Evolutionary conservation across 2,888 invertebrate genomes (phyloP), one percentile per base, ranked within the genome.

Genomic region (Cistogaster globosa): DNA sequence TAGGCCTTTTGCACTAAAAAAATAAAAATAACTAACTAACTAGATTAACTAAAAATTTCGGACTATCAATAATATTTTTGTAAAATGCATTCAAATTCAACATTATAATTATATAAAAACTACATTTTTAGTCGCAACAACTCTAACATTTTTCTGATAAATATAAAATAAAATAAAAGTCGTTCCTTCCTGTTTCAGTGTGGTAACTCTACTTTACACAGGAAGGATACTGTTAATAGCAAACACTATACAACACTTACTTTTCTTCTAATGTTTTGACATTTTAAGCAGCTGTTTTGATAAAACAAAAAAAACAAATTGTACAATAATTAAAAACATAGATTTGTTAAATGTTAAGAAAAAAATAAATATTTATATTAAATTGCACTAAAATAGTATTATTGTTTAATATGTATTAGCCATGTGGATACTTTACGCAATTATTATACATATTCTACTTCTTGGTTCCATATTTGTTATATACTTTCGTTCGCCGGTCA

Each of bases 401-500:
- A 51, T 65, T 18, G 0, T 57, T 11, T 51, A 67, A 48, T 20
- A 71, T 71, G 69, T 0, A 3, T 53, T n/a, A 65, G 36, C 18
- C 18, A 92, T 91, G 91, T 92, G 92, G 92, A 88, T 90, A 74
- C 68, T 89, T 38, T 88, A 91, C 72, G 90, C 91, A 9, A 76
- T 96, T 86, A 86, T 94, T 12, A 94, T 97, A 81, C 98, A 98
- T 90, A 42, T 96, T 0, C 93, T 96, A 32, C 95, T 98, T 88
- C 94, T 98, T 74, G 94, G 95, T 88, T 97, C 98, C 0, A 96
- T 97, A 86, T 98, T 98, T 93, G 98, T 98, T 90, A 97, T 98
- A 83, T 98, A 98, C 92, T 98, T 98, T 92, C 96, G 96, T 87
- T 97, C 98, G 0, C 98, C 98, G 0, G 94, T 98, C 38, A 95